These are phyloP conservation scores for Odontothrips loti DNA, from an alignment of 2,888 invertebrate species.

Conservation along the genomic window DNA sequence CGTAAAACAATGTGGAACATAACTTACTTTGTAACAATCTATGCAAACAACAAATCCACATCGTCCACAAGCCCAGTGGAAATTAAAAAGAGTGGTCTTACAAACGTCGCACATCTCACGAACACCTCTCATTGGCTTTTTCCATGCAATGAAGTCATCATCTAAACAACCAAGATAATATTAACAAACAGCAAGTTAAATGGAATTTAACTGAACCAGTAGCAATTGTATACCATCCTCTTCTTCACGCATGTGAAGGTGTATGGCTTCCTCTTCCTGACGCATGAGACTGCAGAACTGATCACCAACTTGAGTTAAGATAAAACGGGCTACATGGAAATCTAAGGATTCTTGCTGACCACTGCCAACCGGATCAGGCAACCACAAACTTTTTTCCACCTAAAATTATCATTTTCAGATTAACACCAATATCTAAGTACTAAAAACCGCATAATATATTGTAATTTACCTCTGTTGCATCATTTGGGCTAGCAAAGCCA, in stretches of 20 bases:
- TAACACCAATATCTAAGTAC: conserved; percentile 17
- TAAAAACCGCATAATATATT: neutral
- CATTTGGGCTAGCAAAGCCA: conserved; percentile 43
- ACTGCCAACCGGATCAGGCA: conserved; percentile 61
- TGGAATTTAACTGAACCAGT: neutral
- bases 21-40: conserved; percentile 82
- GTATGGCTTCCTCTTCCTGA: conserved; percentile 79
- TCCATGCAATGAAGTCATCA: conserved; percentile 67
- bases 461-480: conserved; percentile 62
- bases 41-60: conserved; percentile 94
- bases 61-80: conserved; percentile 93
- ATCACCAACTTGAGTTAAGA: conserved; percentile 82
- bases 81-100: conserved; percentile 92
- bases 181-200: neutral
- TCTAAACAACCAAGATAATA: neutral
- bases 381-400: conserved; percentile 79
- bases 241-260: conserved; percentile 57
- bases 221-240: conserved; percentile 59
- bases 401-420: conserved; percentile 43
- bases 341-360: conserved; percentile 54
- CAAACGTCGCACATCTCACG: conserved; percentile 97
- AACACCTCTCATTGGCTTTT: conserved; percentile 87
- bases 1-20: neutral
- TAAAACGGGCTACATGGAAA: conserved; percentile 79
- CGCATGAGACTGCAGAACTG: conserved; percentile 89